A percentile compares a stretch with the other conserved stretches of the same genome.
These are phyloP conservation scores for Strix aluco DNA, from an alignment of 2,113 vertebrate species.

Conservation along the genomic window DNA sequence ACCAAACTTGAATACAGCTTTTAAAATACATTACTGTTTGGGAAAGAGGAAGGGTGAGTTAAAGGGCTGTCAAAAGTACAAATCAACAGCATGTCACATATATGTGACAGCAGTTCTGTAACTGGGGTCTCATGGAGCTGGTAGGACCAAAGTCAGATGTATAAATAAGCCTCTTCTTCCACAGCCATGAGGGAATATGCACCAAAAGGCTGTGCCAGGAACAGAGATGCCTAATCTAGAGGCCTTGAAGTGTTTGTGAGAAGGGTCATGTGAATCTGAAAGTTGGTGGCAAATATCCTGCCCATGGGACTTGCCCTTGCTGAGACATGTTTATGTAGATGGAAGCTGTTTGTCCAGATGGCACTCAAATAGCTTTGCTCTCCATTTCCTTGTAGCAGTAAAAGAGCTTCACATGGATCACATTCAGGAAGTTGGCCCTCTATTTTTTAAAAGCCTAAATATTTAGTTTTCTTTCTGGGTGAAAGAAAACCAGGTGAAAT, in stretches of 20 bases:
- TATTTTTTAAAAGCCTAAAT: slow-evolving; percentile 53
- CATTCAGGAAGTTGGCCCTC: slow-evolving; percentile 43
- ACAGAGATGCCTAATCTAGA: neutral
- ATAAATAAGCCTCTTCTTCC: neutral
- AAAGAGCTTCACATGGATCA: neutral
- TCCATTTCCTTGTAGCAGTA: neutral
- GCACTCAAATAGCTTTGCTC: slow-evolving; percentile 1
- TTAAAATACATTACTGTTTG: neutral
- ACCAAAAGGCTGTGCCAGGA: neutral
- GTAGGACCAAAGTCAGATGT: neutral
- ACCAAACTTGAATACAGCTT: neutral
- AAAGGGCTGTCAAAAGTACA: neutral
- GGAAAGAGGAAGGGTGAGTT: neutral
- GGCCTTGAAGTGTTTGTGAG: slow-evolving; percentile 15
- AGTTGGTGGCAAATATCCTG: slow-evolving; percentile 34
- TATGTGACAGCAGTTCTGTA: neutral
- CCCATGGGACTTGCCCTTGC: neutral
- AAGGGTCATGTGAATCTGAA: slow-evolving; percentile 46
- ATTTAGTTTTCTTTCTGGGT: slow-evolving; percentile 57
- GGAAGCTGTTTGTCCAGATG: slow-evolving; percentile 50
- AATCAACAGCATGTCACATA: neutral
- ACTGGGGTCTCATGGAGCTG: neutral
- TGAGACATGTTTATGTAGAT: slow-evolving; percentile 37
- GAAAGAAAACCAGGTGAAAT: slow-evolving; percentile 52
- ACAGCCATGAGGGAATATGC: neutral